Evolutionary conservation across 2,888 invertebrate genomes (phyloP).

Genomic region (Allophyes oxyacanthae): DNA sequence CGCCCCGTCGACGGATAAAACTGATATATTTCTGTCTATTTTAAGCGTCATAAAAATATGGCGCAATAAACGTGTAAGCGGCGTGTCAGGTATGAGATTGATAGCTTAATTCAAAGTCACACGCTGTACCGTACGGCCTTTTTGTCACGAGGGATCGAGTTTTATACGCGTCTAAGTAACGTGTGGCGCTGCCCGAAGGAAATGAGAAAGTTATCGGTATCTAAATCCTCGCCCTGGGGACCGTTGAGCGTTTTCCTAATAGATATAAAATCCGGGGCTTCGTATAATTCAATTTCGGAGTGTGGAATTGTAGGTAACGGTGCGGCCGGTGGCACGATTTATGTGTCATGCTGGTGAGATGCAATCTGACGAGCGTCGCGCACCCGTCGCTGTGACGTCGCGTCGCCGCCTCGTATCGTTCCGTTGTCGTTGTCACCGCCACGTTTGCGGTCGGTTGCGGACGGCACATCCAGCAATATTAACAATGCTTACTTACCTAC

Average conservation of each 20-base stretch:
- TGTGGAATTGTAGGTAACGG: conserved; percentile 66
- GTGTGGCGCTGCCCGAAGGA: conserved; percentile 77
- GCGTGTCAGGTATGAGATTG: conserved; percentile 77
- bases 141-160: conserved; percentile 68
- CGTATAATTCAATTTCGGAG: conserved; percentile 84
- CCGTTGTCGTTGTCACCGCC: conserved; percentile 36
- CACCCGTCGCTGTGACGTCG: conserved; percentile 21
- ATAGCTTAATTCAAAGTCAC: conserved; percentile 74
- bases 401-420: conserved; percentile 29
- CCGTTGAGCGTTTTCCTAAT: conserved; percentile 82
- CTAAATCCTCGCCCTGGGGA: conserved; percentile 83
- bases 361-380: conserved; percentile 51
- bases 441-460: conserved; percentile 57
- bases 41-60: conserved; percentile 66
- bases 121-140: conserved; percentile 60
- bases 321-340: conserved; percentile 67
- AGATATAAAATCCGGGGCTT: conserved; percentile 86
- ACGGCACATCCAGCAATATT: conserved; percentile 63
- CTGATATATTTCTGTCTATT: conserved; percentile 50
- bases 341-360: conserved; percentile 71
- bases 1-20: conserved; percentile 52
- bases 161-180: conserved; percentile 75
- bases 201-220: conserved; percentile 88
- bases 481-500: conserved; percentile 57
- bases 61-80: conserved; percentile 68